Base-by-base conservation (phyloP, 2,113 vertebrate genomes). In the Anthoscopus minutus region DNA sequence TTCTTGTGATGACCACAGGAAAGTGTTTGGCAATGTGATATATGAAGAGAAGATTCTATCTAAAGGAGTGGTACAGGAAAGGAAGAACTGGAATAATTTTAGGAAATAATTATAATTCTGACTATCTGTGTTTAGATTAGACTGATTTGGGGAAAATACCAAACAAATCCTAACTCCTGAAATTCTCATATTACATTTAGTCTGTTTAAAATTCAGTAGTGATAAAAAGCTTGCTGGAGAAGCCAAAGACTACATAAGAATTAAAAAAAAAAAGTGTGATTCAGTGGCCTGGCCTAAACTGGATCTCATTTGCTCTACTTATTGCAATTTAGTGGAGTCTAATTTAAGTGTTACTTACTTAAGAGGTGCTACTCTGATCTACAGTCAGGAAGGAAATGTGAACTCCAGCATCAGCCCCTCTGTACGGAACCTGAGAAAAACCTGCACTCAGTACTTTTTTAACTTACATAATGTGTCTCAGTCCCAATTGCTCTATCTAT, bases 401-500 rank as follows among this genome's bases (percentile, higher is more conserved):
- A 70, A 14, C 40, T 77, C 50, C 21, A 13, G 13, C 30, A 15
- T 25, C 40, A 48, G 33, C 40, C 22, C 22, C 19, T 48, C 45
- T 70, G 14, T 30, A 31, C 33, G 9, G 57, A 6, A 19, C 13
- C 56, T 81, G 60, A 31, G 82, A 67, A 71, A 88, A 67, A 7
- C 1, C 38, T 7, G 2, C 5, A 13, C 44, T 89, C 79, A 27
- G 60, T 50, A 5, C 47, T 83, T 88, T 89, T 81, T 37, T 0
- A 92, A 93, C 67, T 94, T 94, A 67, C 3, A 51, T 92, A 77
- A 93, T 11, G 31, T 54, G 3, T 72, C 48, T 57, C n/a, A 44
- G 76, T 89, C 81, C 89, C 82, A 90, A 30, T 77, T 90, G 88
- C 60, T 66, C 93, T 54, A 51, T 73, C 92, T 92, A 67, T 92